phyloP scores from a whole-genome alignment of 2,797 vertebrate genomes.

The Rhabdophis nuchalis region DNA sequence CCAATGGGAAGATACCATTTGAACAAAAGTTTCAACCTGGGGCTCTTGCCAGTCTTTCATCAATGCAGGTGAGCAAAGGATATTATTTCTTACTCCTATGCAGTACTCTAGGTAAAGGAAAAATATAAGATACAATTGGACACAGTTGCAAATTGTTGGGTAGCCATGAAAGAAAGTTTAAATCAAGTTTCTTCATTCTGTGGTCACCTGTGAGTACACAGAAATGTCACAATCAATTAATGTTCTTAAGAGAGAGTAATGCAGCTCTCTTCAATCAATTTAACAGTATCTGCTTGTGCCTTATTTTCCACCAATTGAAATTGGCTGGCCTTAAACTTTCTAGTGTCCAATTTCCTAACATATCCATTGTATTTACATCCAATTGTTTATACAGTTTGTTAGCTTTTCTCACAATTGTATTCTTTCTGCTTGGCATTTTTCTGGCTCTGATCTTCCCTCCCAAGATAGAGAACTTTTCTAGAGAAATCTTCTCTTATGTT shows the following conservation, averaged over 20 bases:
- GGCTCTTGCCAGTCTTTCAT: conserved; percentile 49
- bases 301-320: not conserved
- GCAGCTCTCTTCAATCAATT: not conserved
- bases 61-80: conserved; percentile 74
- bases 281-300: not conserved
- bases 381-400: not conserved
- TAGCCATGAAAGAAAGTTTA: not conserved
- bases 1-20: conserved; percentile 18
- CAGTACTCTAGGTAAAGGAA: not conserved
- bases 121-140: not conserved
- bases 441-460: not conserved
- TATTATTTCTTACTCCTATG: not conserved
- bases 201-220: not conserved
- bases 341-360: not conserved
- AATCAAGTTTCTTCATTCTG: not conserved
- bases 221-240: not conserved
- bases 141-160: not conserved
- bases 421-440: not conserved
- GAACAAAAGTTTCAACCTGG: conserved; percentile 25
- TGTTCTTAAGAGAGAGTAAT: not conserved
- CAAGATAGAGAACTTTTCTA: not conserved
- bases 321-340: not conserved
- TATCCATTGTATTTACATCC: not conserved
- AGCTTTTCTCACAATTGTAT: not conserved
- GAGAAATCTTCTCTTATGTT: not conserved